These are phyloP conservation scores for Leistus spinibarbis DNA, from an alignment of 2,888 invertebrate species.

Conservation along the genomic window DNA sequence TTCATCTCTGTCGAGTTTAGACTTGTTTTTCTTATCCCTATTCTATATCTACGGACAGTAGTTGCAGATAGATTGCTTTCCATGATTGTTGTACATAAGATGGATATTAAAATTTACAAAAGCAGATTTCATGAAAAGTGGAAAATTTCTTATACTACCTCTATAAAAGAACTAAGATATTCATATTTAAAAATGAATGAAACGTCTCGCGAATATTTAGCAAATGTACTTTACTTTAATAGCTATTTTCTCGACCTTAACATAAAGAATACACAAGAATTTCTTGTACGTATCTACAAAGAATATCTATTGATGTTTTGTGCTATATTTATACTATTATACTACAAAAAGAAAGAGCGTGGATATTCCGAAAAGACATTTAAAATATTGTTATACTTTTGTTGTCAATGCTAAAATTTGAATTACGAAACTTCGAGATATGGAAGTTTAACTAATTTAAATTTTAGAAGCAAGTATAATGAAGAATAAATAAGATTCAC, in stretches of 20 bases:
- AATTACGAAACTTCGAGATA: too few relatives aligned
- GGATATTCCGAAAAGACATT: too few relatives aligned
- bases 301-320: too few relatives aligned
- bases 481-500: not conserved
- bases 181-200: not conserved
- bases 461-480: not conserved
- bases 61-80: not conserved
- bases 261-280: too few relatives aligned
- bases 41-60: not conserved
- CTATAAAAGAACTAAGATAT: not conserved
- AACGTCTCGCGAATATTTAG: not conserved
- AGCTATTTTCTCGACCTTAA: too few relatives aligned
- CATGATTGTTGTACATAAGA: too few relatives aligned
- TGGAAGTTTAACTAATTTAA: not conserved
- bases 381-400: too few relatives aligned
- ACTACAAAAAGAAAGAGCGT: too few relatives aligned
- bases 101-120: not conserved
- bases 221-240: not conserved
- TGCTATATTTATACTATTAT: too few relatives aligned
- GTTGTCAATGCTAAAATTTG: too few relatives aligned
- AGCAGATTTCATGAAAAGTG: not conserved
- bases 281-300: too few relatives aligned
- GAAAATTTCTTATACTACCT: not conserved
- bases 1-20: not conserved
- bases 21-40: not conserved